Conservation (phyloP, 2,797 vertebrate genomes). For the Muscicapa comitata region DNA sequence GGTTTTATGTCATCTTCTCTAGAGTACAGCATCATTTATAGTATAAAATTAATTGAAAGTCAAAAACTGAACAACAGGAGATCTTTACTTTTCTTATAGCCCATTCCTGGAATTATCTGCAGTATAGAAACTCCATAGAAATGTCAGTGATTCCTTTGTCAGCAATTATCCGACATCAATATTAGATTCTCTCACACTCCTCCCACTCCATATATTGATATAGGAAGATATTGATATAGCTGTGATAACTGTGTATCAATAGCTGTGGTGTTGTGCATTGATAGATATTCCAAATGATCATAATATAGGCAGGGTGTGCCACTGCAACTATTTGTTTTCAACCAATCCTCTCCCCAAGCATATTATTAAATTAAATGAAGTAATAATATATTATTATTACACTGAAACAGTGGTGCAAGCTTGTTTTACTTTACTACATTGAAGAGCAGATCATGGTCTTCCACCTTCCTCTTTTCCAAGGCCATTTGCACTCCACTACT, state of each 20-base stretch:
- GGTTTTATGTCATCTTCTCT: slow-evolving; percentile 38
- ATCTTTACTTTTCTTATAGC: background rate
- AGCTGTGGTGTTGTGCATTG: background rate
- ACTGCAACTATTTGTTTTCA: background rate
- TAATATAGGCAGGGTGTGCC: background rate
- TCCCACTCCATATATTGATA: background rate
- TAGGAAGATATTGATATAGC: background rate
- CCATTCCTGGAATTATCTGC: background rate
- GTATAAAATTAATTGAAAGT: slow-evolving; percentile 19
- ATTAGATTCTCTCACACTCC: background rate
- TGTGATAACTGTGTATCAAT: background rate
- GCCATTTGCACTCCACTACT: background rate
- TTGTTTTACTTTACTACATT: background rate
- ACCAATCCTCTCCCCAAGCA: background rate
- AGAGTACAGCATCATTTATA: background rate
- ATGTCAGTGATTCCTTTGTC: background rate
- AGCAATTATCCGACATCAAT: background rate
- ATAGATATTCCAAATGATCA: background rate
- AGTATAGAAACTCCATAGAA: background rate
- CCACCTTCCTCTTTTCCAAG: background rate
- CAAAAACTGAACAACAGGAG: background rate
- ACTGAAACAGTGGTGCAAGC: background rate
- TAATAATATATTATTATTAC: background rate
- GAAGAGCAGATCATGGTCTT: background rate
- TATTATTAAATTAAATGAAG: background rate